Base-by-base conservation (phyloP, 2,113 vertebrate genomes). In the Elephas maximus region DNA sequence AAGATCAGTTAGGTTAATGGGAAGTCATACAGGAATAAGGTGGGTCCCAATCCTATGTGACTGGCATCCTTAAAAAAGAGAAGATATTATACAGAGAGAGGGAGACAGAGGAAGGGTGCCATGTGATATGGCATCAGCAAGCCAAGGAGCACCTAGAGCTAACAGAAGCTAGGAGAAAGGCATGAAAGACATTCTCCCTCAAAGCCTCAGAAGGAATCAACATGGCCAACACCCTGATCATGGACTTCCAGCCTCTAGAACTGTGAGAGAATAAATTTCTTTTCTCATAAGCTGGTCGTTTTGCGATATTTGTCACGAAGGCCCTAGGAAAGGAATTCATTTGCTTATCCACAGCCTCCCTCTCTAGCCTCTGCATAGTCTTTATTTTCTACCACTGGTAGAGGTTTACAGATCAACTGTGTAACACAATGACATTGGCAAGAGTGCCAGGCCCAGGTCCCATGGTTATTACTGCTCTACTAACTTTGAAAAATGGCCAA, bases 401-500 rank as follows among this genome's bases (percentile, higher is more conserved):
- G 83, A 77, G 37, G 23, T 78, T 83, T 88, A 17, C 18, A 23
- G 62, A 79, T 60, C 28, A 78, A 26, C 79, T 67, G 5, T 63
- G 63, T 48, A 53, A 51, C 18, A 26, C 28, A 85, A 15, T n/a
- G 60, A 44, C 24, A 8, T 4, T 57, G 76, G 45, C 26, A 24
- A 73, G 20, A 90, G 33, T 48, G 20, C 12, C 65, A 60, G 53
- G 23, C 30, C 12, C 41, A 90, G 48, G 76, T 67, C 15, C 17
- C 78, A 30, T 20, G 48, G 60, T 18, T 21, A 60, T 45, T 26
- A 26, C 44, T 90, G 76, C 23, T 93, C 76, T 21, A 10, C 62
- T 92, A 45, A 91, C 48, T 73, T 77, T 74, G 82, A 18, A 85
- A 97, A 93, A 88, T 44, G 37, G 30, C 60, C 53, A 45, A 53